Evolutionary conservation across 1,140 invertebrate genomes (phyloP), one percentile per base, ranked within the genome.

Genomic region (Leguminivora glycinivorella): DNA sequence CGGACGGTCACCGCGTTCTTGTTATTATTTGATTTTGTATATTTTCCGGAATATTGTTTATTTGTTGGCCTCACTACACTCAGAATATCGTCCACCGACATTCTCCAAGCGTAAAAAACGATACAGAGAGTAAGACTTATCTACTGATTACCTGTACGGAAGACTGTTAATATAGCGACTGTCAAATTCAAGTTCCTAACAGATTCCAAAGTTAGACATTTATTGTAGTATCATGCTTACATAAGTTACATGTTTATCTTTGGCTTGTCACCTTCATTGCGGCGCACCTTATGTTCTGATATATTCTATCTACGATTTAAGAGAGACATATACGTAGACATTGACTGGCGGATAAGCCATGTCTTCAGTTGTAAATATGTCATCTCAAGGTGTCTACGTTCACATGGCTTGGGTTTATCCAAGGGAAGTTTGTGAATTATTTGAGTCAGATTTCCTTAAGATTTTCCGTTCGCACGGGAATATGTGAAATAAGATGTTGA

Each of bases 351-450:
- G 56, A 29, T 29, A 63, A 31, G 58, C 14, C 58, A 17, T 26
- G 26, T 29, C 17, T 63, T n/a, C 58, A 63, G 14, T 12, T 63
- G 25, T 63, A 5, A 63, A 29, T 17, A 24, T 24, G 12, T 63
- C 58, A 29, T 29, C 58, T 63, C 22, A 25, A 63, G 56, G n/a
- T n/a, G 26, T 60, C 14, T 31, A 29, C 58, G 17, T 10, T 52
- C 19, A 22, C 19, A 22, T n/a, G 43, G 47, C 47, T 52, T 17
- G 19, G 47, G 19, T 52, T 52, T 52, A 52, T 52, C 47, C 25
- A 29, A 26, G 26, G 58, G 29, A 63, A 63, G n/a, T 31, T 63
- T 63, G 4, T 12, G 14, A 4, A 24, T 26, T 60, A 14, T 60
- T 26, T n/a, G 25, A 22, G 56, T 6, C 14, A 60, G 14, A 26